Base-by-base conservation (phyloP, 2,113 vertebrate species). In the Apistogramma diplotaenia region DNA sequence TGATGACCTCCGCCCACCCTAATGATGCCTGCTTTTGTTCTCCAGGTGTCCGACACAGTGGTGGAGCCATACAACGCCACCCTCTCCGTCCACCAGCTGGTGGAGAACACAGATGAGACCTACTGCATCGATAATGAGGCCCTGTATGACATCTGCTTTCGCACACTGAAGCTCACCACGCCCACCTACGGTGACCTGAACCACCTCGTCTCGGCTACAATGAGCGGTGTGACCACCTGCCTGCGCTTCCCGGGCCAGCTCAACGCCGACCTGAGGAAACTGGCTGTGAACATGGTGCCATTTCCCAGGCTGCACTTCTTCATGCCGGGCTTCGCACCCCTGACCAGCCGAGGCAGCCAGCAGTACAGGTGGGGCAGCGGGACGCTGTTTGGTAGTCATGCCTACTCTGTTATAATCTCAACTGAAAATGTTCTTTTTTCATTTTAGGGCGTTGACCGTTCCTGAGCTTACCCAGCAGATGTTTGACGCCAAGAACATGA, bases 191-290 rank as follows among this genome's bases (percentile, higher is more conserved):
- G 97, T 0, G 97, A 98, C 85, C 93, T 98, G 57, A 98, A 98
- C 87, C 97, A 98, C 88, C 83, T 98, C 23, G 97, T 98, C 21
- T 98, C 97, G 0, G 95, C 96, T 72, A 98, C 97, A 49, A 98
- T 98, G 97, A 98, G 97, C 0, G 97, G 97, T 0, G 97, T 97
- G 0, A 98, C 97, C 29, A 98, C 97, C 18, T 98, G 96, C 0
- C 93, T 98, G 85, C 96, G 97, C 19, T 98, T 97, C 60, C 97
- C 96, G 0, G 97, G 97, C 40, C 97, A 98, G 73, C 96, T 98
- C 13, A 98, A 98, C 0, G 97, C 97, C 0, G 97, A 98, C 87
- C 93, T 98, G 71, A 95, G 97, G 60, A 98, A 98, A 87, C 93
- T 98, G 84, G 97, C 97, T 0, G 97, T 93, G 33, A 93, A 93